Base-by-base conservation (phyloP, 2,113 vertebrate genomes). In the Okapia johnstoni region DNA sequence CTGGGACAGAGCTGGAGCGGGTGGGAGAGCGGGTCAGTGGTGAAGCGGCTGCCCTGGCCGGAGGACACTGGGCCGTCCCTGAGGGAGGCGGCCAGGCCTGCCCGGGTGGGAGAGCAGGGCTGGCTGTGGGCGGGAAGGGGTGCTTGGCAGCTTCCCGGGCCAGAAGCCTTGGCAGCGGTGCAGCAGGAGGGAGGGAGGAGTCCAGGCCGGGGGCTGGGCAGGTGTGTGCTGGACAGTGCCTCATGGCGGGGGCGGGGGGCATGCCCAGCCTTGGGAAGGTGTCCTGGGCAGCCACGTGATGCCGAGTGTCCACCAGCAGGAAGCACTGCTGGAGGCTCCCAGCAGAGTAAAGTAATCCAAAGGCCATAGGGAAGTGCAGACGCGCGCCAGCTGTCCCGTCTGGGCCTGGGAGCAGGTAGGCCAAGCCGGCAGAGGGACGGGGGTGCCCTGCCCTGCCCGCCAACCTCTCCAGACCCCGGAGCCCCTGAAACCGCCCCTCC, bases 401-500 rank as follows among this genome's bases (percentile, higher is more conserved):
- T 0, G 9, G 25, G 16, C 33, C 52, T 21, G 2, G 50, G 40
- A 70, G 15, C 0, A 2, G 57, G 66, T 23, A 40, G 46, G 1
- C 25, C 0, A 46, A 33, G 73, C 0, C 0, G 7, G 2, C 30
- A 2, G 1, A 0, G 76, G 15, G 36, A 61, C n/a, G 0, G 58
- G 13, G 0, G 7, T 25, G 8, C 28, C 54, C 30, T 2, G 15
- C 10, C 4, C 33, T 33, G 6, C 3, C 40, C 48, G 7, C 12
- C 15, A 0, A 0, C 26, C 19, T 2, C 30, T 52, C 17, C 36
- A 23, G 5, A 0, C 48, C 46, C 1, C 0, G 0, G 11, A 16
- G 0, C 1, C 19, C 0, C 40, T 50, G 33, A 15, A 1, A 5
- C 33, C 26, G 13, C 6, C 9, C 21, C 30, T 23, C 21, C 76